Percentiles rank a stretch among this genome's conserved stretches.
These are phyloP conservation scores for Climacteris rufus DNA, from an alignment of 2,113 vertebrate genomes.

Conservation along the genomic window DNA sequence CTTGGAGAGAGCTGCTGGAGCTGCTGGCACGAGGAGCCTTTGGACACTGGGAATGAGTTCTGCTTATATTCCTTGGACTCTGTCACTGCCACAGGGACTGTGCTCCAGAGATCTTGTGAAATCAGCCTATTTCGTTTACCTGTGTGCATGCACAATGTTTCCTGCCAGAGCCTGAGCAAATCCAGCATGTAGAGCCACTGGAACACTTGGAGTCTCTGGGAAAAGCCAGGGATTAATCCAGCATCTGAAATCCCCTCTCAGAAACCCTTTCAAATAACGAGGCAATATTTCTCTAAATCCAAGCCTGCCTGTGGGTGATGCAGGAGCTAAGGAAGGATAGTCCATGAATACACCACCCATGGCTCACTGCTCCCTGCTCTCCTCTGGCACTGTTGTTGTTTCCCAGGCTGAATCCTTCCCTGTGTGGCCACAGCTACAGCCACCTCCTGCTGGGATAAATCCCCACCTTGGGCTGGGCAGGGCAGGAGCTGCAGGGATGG, in stretches of 20 bases:
- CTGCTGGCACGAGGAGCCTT: background rate
- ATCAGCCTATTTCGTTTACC: background rate
- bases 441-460: background rate
- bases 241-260: background rate
- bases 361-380: background rate
- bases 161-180: background rate
- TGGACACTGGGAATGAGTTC: background rate
- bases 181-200: background rate
- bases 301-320: background rate
- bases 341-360: background rate
- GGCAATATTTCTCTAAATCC: background rate
- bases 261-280: background rate
- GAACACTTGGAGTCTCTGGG: background rate
- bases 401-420: background rate
- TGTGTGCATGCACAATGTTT: fast-evolving
- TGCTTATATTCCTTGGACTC: background rate
- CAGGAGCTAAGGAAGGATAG: background rate
- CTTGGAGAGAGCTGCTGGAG: background rate
- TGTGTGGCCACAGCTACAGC: background rate
- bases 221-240: background rate
- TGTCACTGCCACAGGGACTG: background rate
- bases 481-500: background rate
- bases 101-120: background rate
- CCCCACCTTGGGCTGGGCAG: background rate
- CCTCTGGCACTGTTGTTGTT: background rate